A percentile compares a stretch with the other conserved stretches of the same genome.
Evolutionary conservation across 1,140 invertebrate species (phyloP).

Genomic region (Papilio machaon): DNA sequence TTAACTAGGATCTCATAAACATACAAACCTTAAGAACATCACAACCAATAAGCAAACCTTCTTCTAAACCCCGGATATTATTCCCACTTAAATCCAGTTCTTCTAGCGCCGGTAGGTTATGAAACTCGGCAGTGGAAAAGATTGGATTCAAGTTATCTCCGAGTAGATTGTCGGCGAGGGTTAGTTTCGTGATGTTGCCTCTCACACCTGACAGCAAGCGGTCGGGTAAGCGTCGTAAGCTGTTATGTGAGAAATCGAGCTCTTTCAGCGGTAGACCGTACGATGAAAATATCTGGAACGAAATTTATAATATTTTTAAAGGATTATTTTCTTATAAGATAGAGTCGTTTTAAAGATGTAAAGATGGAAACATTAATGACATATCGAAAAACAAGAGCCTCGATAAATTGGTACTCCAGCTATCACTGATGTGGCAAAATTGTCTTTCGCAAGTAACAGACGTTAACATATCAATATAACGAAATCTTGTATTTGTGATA

Average conservation of each 20-base stretch:
- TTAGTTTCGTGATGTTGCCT: slow-evolving; percentile 86
- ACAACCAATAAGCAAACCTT: slow-evolving; percentile 92
- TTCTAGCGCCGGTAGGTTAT: slow-evolving; percentile 87
- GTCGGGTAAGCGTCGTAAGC: slow-evolving; percentile 90
- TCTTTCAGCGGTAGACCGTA: slow-evolving; percentile 86
- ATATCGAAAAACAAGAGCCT: too few species aligned
- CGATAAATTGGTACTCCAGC: too few species aligned
- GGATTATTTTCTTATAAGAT: neutral
- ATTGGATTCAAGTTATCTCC: slow-evolving; percentile 95
- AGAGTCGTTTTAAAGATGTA: neutral
- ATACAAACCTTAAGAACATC: slow-evolving; percentile 85
- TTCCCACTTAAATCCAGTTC: slow-evolving; percentile 91
- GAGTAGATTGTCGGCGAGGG: slow-evolving; percentile 90
- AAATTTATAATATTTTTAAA: neutral
- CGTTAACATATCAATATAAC: too few species aligned
- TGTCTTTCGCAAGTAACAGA: too few species aligned
- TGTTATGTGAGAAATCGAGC: slow-evolving; percentile 92
- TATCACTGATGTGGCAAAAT: too few species aligned
- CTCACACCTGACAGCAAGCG: slow-evolving; percentile 87
- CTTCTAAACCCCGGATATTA: slow-evolving; percentile 90
- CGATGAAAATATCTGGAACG: slow-evolving; percentile 78
- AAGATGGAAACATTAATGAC: too few species aligned
- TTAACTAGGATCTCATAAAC: neutral
- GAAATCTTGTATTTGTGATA: neutral
- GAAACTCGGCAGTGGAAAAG: slow-evolving; percentile 92